A percentile compares a stretch with the other conserved stretches of the same genome.
Evolutionary conservation across 30 jellyfish, hydroid and myxozoan genomes (phyloP).

Genomic region (Pelagia noctiluca): DNA sequence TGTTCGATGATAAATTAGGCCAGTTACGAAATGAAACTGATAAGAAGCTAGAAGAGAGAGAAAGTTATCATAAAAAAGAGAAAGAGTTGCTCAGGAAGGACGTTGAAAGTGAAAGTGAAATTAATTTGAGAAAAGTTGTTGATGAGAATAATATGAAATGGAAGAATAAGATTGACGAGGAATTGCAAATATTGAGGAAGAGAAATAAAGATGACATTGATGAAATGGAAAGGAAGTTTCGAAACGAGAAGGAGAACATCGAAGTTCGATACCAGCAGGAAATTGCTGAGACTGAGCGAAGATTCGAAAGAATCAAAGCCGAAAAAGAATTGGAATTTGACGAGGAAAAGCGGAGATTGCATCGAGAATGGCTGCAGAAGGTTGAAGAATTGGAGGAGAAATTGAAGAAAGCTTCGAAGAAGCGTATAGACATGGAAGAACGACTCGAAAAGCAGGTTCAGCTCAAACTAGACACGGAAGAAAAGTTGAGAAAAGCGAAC

Average conservation of each 20-base stretch:
- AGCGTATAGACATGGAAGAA: slow-evolving; percentile 62
- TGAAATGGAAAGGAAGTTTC: slow-evolving; percentile 58
- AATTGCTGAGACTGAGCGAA: slow-evolving; percentile 64
- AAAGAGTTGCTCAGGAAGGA: slow-evolving; percentile 57
- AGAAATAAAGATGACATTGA: slow-evolving; percentile 24
- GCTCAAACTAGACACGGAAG: slow-evolving; percentile 58
- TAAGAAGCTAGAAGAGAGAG: slow-evolving; percentile 21
- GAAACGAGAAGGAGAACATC: slow-evolving; percentile 46
- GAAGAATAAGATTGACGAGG: slow-evolving; percentile 47
- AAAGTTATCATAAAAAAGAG: slow-evolving; percentile 25
- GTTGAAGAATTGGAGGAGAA: slow-evolving; percentile 68
- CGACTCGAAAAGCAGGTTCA: slow-evolving; percentile 67
- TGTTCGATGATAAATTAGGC: slow-evolving; percentile 34
- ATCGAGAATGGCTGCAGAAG: slow-evolving; percentile 69
- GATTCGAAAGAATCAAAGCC: slow-evolving; percentile 54
- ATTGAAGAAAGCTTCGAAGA: slow-evolving; percentile 56
- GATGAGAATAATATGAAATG: slow-evolving; percentile 52
- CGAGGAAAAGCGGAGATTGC: slow-evolving; percentile 75
- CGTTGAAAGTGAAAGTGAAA: slow-evolving; percentile 40
- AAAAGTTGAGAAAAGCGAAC: slow-evolving; percentile 54
- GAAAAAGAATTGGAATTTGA: slow-evolving; percentile 83
- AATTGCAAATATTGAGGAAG: slow-evolving; percentile 53
- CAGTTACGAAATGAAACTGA: slow-evolving; percentile 44
- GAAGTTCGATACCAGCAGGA: slow-evolving; percentile 63
- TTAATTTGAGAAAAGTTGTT: slow-evolving; percentile 13